phyloP scores from a whole-genome alignment of 2,797 vertebrate genomes.

The Manis javanica region DNA sequence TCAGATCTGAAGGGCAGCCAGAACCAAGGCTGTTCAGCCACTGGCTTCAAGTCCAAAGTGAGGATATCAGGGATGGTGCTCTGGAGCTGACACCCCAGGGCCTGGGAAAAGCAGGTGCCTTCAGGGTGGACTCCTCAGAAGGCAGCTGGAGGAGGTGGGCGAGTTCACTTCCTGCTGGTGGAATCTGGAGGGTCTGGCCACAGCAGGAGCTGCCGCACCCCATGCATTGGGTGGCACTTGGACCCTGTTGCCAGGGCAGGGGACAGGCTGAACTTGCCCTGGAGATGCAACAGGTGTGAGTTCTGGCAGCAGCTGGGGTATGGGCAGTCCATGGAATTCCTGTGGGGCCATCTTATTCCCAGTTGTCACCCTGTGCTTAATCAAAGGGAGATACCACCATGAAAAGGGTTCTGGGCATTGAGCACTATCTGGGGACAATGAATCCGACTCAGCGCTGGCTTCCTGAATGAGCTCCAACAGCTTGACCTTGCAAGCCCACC shows the following conservation, averaged over 20 bases:
- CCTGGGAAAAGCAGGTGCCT: neutral
- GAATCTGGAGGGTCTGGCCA: neutral
- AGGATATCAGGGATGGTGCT: neutral
- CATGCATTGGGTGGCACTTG: neutral
- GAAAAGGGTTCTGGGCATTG: neutral
- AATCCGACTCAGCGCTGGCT: fast-evolving
- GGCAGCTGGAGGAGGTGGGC: neutral
- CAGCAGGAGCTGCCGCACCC: neutral
- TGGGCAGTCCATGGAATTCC: neutral
- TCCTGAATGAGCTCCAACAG: neutral
- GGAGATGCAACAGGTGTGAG: neutral
- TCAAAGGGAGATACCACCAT: neutral
- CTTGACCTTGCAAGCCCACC: neutral
- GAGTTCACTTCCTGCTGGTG: neutral
- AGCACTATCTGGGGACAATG: neutral
- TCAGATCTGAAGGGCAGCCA: neutral
- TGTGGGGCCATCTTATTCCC: neutral
- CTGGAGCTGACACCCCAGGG: neutral
- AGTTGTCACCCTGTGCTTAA: neutral
- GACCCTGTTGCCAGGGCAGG: neutral
- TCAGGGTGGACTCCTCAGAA: neutral
- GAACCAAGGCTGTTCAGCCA: neutral
- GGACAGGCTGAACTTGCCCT: neutral
- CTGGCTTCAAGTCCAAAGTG: neutral
- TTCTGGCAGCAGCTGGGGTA: neutral